Base-by-base conservation (phyloP, 2,113 vertebrate genomes). In the Sula dactylatra region DNA sequence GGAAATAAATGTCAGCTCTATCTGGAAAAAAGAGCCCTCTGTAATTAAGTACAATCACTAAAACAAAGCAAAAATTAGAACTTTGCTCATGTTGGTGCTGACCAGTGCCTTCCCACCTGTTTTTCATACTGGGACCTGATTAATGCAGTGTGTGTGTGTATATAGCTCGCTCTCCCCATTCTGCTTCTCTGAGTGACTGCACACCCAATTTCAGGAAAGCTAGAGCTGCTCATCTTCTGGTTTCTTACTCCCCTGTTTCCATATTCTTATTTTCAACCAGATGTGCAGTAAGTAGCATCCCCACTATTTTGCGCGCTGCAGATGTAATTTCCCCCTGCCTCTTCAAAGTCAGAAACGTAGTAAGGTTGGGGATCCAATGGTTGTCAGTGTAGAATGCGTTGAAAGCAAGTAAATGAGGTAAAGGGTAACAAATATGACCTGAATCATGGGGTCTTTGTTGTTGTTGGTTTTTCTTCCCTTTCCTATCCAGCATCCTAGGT, bases 371-470 rank as follows among this genome's bases (percentile, higher is more conserved):
- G 10, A 49, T 52, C 32, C 38, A 52, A 1, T 55, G 26, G 15
- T 40, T 32, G 0, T 62, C 49, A 44, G 11, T 16, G 20, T 66
- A 76, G 36, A 15, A 47, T 24, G 38, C 16, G 2, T 74, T 90
- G 36, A 47, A 77, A 76, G 49, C 40, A 86, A 80, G 22, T 34
- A 55, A 50, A 34, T 40, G 36, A 54, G 8, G 8, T 55, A 52
- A 65, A 72, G 32, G 13, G 19, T 76, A 29, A 55, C 20, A 61
- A n/a, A 52, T 18, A 12, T 38, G 25, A 54, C 78, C n/a, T 50
- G n/a, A 79, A 16, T 54, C 5, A 4, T 31, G 17, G 0, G 0
- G 3, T 38, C 49, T 34, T 38, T 20, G 3, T 18, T 72, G 13
- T 14, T 73, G 38, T 0, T 73, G 19, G 31, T 79, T 90, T 84